Base-by-base conservation (phyloP, 2,113 vertebrate genomes). In the Narcine bancroftii region DNA sequence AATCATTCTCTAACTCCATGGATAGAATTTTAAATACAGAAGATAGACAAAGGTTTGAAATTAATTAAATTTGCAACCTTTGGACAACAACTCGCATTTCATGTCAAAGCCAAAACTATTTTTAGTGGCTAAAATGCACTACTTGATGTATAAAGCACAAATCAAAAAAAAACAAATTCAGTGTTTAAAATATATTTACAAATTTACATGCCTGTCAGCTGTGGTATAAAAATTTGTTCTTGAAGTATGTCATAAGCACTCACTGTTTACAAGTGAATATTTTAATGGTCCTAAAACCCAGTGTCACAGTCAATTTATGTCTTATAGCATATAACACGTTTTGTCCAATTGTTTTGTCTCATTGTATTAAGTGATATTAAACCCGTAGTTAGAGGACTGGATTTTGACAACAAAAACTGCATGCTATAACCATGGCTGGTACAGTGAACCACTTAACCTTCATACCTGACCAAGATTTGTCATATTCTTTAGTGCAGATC, bases 341-440 rank as follows among this genome's bases (percentile, higher is more conserved):
- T n/a, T n/a, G n/a, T n/a, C n/a, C n/a, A 89, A 36, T 29, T 65
- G 19, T 89, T 91, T 63, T 91, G n/a, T 29, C 65, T 5, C 39
- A 69, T 91, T 91, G 60, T 91, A 91, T 24, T 42, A 91, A 91
- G 65, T 91, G 87, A 45, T 66, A 45, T 69, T 91, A 91, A 91
- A 91, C 39, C 24, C 24, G 3, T 29, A 66, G n/a, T 66, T 21
- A n/a, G n/a, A 69, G 36, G 63, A 29, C 24, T 69, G 87, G 89
- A 91, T 66, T 71, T 91, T 47, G 39, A 91, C 21, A 69, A 65
- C 63, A 91, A 24, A 69, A 91, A 69, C 19, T 85, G 63, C 36
- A 71, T 42, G 45, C 63, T 10, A 71, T 3, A 47, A 91, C 13
- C 47, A 33, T 66, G 65, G 65, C 65, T 69, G n/a, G 42, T 21